These are phyloP conservation scores for Psittacula cyanocephala DNA, from an alignment of 2,113 vertebrate genomes.

Conservation along the genomic window DNA sequence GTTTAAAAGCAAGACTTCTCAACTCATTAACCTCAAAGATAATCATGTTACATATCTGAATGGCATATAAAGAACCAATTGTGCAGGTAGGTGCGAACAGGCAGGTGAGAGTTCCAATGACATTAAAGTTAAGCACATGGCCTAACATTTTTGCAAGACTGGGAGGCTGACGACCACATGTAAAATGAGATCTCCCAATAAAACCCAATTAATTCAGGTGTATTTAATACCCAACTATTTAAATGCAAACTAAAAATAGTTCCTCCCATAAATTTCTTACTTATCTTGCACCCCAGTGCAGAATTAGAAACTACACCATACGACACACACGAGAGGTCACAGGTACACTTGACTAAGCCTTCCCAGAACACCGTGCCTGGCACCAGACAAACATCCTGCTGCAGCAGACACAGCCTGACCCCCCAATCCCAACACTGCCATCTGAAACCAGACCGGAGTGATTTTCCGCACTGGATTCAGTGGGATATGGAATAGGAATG, in stretches of 20 bases:
- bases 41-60: not conserved
- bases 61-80: not conserved
- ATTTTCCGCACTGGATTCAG: not conserved
- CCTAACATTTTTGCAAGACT: not conserved
- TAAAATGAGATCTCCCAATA: not conserved
- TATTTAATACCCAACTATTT: not conserved
- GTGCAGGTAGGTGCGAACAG: not conserved
- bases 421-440: not conserved
- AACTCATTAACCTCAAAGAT: not conserved
- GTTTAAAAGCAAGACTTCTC: not conserved
- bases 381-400: slow-evolving; percentile 2
- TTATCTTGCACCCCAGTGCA: not conserved
- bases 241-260: not conserved
- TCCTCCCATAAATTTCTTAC: not conserved
- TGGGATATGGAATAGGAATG: not conserved
- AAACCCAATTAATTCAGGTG: not conserved
- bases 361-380: not conserved
- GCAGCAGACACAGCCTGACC: not conserved
- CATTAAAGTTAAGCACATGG: not conserved
- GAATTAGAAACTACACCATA: not conserved
- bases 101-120: not conserved
- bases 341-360: not conserved
- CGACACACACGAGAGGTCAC: not conserved
- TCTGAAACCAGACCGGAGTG: not conserved
- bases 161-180: not conserved